Evolutionary conservation across 2,113 vertebrate species (phyloP), one percentile per base, ranked within the genome.

Genomic region (Macrotus californicus): DNA sequence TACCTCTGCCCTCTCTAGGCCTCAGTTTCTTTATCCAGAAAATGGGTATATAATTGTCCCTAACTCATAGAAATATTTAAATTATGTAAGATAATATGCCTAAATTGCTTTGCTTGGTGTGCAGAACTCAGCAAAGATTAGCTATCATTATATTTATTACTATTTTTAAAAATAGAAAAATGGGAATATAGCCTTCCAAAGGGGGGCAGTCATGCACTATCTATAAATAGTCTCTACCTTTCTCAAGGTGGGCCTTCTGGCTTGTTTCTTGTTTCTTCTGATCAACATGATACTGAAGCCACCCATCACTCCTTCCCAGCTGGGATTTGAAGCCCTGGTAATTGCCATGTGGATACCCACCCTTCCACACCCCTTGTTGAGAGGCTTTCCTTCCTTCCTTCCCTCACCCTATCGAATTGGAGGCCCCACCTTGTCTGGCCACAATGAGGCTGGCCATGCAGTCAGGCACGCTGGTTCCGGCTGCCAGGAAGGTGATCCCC

Each of bases 361-460:
- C 7, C 31, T 12, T 15, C 19, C n/a, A 73, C 29, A 61, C 11
- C 75, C 18, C 31, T 52, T 77, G 46, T 22, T 77, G 56, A 69
- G 13, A 59, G 18, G 24, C 6, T 41, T 41, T n/a, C 15, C 48
- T 41, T n/a, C 15, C 22, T 84, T 21, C n/a, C 8, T 70, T 7
- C 7, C 22, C 50, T 4, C 8, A 14, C 15, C 59, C 39, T 9
- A 0, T 8, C 2, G 13, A 34, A 34, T 22, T 16, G 19, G 24
- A n/a, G 54, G 19, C 14, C 98, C 41, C 93, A 99, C 99, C 99
- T 99, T 99, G 99, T 96, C 99, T 98, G 79, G 99, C 99, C 88
- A 99, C 99, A 0, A 99, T 99, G 75, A 99, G 99, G 98, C 99
- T 99, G 92, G 99, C 99, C 99, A 99, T 99, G 97, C 99, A 99